Conservation (phyloP, 1,140 invertebrate genomes). For the Diachasma alloeum region DNA sequence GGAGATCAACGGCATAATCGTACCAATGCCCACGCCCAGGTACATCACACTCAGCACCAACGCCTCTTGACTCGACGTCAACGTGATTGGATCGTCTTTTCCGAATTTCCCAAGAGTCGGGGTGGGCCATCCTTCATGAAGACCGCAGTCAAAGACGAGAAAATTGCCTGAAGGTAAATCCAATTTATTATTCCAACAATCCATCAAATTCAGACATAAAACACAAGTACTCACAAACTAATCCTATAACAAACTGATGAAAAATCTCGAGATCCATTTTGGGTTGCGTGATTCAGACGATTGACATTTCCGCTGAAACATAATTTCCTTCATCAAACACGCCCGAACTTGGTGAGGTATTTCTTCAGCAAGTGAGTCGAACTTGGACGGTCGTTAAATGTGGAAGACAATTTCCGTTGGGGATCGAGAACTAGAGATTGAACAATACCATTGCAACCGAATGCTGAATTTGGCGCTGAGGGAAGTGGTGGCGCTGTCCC, state of each 20-base stretch:
- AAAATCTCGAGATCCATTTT: constrained; percentile 49
- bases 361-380: not conserved
- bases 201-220: not conserved
- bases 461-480: not conserved
- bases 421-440: too few species aligned
- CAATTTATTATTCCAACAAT: not conserved
- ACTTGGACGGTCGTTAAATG: not conserved
- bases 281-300: not conserved
- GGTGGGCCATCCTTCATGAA: constrained; percentile 62
- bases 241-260: constrained; percentile 52
- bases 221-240: constrained; percentile 55
- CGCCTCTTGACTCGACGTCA: constrained; percentile 45
- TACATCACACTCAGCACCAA: constrained; percentile 59
- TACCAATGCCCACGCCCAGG: constrained; percentile 55
- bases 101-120: constrained; percentile 57
- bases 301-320: not conserved
- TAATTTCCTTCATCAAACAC: not conserved
- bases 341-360: not conserved
- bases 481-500: not conserved
- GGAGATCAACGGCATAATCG: constrained; percentile 60
- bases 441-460: not conserved
- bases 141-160: constrained; percentile 57
- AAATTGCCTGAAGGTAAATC: constrained; percentile 46
- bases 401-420: not conserved
- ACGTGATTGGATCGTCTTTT: constrained; percentile 44